phyloP scores from a whole-genome alignment of 2,888 invertebrate species.

The Pachycephus smyrnensis region DNA sequence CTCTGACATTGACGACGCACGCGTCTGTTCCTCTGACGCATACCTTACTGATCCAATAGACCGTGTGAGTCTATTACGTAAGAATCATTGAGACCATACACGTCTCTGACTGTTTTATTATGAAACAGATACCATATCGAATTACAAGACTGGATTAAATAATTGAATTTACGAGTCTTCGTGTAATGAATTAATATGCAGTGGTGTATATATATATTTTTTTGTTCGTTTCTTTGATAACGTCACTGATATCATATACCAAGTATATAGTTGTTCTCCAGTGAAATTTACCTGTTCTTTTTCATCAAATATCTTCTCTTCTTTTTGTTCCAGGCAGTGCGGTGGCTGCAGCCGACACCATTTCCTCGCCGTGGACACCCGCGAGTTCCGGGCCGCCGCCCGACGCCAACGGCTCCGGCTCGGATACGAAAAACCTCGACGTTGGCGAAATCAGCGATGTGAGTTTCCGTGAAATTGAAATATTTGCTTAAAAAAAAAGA shows the following conservation, averaged over 20 bases:
- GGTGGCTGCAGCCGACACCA: slow-evolving; percentile 88
- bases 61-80: background rate
- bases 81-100: background rate
- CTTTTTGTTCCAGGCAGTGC: slow-evolving; percentile 71
- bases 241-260: background rate
- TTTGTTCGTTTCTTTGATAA: background rate
- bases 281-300: rapidly evolving
- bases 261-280: background rate
- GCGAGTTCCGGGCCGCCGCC: slow-evolving; percentile 86
- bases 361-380: slow-evolving; percentile 97
- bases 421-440: slow-evolving; percentile 91
- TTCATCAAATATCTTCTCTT: slow-evolving; percentile 9
- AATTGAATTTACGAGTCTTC: background rate
- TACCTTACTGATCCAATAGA: background rate
- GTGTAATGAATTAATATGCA: background rate
- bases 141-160: background rate
- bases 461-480: slow-evolving; percentile 61
- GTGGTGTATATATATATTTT: background rate
- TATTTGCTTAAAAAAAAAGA: background rate
- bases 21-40: background rate
- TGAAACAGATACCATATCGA: background rate
- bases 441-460: slow-evolving; percentile 93
- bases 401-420: slow-evolving; percentile 93
- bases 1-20: background rate
- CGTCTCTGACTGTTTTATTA: background rate